Evolutionary conservation across 1,140 invertebrate genomes (phyloP), one percentile per base, ranked within the genome.

Genomic region (Bombus cullumanus): DNA sequence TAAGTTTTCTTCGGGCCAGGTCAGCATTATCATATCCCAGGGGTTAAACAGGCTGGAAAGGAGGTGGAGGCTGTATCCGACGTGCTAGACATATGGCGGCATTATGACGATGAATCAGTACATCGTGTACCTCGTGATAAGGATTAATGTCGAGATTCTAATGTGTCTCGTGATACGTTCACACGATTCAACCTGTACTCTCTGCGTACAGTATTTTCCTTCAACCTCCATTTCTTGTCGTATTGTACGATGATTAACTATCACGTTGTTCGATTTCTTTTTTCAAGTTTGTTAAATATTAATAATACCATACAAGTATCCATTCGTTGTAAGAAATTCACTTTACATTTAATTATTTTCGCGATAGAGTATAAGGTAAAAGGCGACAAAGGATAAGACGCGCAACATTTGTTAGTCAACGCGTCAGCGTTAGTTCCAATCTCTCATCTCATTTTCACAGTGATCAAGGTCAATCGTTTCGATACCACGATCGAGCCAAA

Each of bases 41-140:
- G 78, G 83, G 86, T 85, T 81, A 85, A 81, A 80, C 83, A 81
- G 71, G 66, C 15, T 81, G 75, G 83, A 66, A 81, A 85, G 78
- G 83, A 37, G 57, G 78, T 13, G 69, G 69, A 79, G 59, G 74
- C 81, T 86, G 84, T 85, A 86, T 83, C 84, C 87, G 84, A 74
- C 84, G 72, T 53, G 88, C 64, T 62, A 83, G 84, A 89, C 88
- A 81, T 89, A 89, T 86, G 80, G 72, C 81, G 76, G 76, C 72
- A 89, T 89, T 89, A 86, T 89, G 74, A 86, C 88, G 88, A 89
- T 86, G 88, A 89, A 88, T 85, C 83, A 85, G 83, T 85, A 85
- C 83, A 85, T 85, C 78, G 78, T 85, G 83, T 85, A 81, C 34
- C 69, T 62, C 74, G 77, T 81, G 83, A 85, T 85, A 85, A 81